Base-by-base conservation (phyloP, 1,140 invertebrate genomes). In the Drosophila nasuta region DNA sequence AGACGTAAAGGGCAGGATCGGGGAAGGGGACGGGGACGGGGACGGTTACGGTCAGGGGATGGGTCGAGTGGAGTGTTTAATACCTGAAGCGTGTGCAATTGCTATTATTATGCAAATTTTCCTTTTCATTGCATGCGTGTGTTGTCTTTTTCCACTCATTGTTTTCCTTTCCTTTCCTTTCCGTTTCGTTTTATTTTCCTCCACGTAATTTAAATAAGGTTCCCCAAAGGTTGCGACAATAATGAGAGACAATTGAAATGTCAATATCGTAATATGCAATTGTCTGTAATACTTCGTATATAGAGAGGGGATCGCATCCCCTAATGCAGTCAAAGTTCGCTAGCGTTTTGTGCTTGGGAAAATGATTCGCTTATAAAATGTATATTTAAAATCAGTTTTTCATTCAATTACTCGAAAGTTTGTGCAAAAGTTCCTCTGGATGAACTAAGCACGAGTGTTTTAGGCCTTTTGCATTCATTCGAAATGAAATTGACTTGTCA, bases 71-170 rank as follows among this genome's bases (percentile, higher is more conserved):
- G 54, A 71, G 73, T 80, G 73, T 82, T 88, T 78, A 83, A 81
- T 88, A 89, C 83, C 85, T 89, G 83, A 89, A 83, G 77, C 83
- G 85, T 79, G 81, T 88, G 85, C 81, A 89, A 89, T 85, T 81
- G 77, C 77, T 89, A 89, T 88, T 88, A 89, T 88, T 88, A 88
- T 88, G 83, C 85, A 89, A 89, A 88, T 88, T 83, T 81, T 74
- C 68, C 76, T 72, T 79, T 82, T 71, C 79, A 82, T 52, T 87
- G 77, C 82, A 87, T 87, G 83, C 83, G 82, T 87, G 75, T 86
- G 51, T 59, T 43, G 49, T 25, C 3, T 15, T 33, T 13, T 6
- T 20, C 43, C 60, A 25, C 48, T 30, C 43, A 74, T 68, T 65
- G 57, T 62, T 63, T 65, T 20, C 25, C 45, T 28, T 10, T 20